phyloP scores from a whole-genome alignment of 2,113 vertebrate species.

The Sigmodon hispidus region DNA sequence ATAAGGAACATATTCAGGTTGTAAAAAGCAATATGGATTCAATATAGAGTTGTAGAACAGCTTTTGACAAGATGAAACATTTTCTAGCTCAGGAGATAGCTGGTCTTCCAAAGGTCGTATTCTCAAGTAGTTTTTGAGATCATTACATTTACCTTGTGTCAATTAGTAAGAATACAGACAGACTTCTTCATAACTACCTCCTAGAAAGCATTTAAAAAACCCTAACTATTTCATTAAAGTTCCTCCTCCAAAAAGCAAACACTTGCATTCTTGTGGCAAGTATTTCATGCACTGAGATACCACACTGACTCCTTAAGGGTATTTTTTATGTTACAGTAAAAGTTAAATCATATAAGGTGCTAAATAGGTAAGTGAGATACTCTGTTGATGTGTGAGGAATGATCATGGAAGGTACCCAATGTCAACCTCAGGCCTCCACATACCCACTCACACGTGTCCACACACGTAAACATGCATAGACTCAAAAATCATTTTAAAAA shows the following conservation, averaged over 20 bases:
- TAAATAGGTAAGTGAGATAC: not conserved
- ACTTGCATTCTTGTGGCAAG: not conserved
- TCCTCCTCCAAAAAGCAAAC: not conserved
- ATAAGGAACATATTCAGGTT: not conserved
- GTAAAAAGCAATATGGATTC: not conserved
- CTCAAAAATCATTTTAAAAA: not conserved
- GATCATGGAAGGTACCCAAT: not conserved
- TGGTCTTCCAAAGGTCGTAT: not conserved
- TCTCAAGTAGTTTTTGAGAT: slow-evolving; percentile 25
- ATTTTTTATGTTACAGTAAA: not conserved
- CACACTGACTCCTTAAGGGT: not conserved
- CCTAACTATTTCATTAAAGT: not conserved
- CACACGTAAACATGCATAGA: not conserved
- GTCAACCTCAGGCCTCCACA: not conserved
- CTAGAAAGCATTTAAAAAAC: not conserved
- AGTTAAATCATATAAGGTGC: not conserved
- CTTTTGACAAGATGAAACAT: not conserved
- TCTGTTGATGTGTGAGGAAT: not conserved
- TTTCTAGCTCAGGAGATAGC: not conserved
- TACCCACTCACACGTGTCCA: not conserved
- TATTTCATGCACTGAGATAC: not conserved
- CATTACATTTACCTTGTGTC: not conserved
- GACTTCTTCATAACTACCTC: not conserved
- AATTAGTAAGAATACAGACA: not conserved
- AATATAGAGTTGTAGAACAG: not conserved